Conservation (phyloP, 2,888 invertebrate genomes). For the Acleris sparsana region DNA sequence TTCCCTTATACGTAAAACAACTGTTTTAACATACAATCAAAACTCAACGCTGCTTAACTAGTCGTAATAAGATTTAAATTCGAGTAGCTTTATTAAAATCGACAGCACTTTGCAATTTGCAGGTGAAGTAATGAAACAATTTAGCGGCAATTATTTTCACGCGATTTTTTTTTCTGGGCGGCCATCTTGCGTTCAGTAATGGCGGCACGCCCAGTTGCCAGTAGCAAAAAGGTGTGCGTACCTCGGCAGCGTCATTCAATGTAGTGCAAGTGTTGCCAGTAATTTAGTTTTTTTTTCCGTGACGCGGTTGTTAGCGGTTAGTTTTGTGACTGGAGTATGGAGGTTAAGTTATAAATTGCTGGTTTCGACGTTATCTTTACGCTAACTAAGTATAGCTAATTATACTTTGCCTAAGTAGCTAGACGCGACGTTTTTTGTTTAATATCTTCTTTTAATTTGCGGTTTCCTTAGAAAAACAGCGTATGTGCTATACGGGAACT, state of each 20-base stretch:
- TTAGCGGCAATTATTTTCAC: slow-evolving; percentile 64
- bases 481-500: neutral
- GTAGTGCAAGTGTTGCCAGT: slow-evolving; percentile 28
- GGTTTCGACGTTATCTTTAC: slow-evolving; percentile 14
- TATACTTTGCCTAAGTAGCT: neutral
- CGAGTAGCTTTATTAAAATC: slow-evolving; percentile 31
- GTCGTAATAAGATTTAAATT: slow-evolving; percentile 29
- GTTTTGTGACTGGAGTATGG: slow-evolving; percentile 28
- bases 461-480: neutral
- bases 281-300: slow-evolving; percentile 25
- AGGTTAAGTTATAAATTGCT: slow-evolving; percentile 30
- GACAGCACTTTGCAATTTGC: slow-evolving; percentile 43
- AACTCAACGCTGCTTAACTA: slow-evolving; percentile 13
- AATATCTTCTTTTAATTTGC: neutral
- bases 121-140: slow-evolving; percentile 73
- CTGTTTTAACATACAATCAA: slow-evolving; percentile 25
- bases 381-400: slow-evolving; percentile 19
- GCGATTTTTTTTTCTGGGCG: slow-evolving; percentile 61
- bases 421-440: neutral
- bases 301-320: slow-evolving; percentile 24
- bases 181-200: slow-evolving; percentile 64
- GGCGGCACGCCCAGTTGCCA: slow-evolving; percentile 55
- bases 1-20: slow-evolving; percentile 33
- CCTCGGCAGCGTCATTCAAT: slow-evolving; percentile 29
- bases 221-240: slow-evolving; percentile 39